Conservation (phyloP, 2,113 vertebrate species). For the Serinus canaria region DNA sequence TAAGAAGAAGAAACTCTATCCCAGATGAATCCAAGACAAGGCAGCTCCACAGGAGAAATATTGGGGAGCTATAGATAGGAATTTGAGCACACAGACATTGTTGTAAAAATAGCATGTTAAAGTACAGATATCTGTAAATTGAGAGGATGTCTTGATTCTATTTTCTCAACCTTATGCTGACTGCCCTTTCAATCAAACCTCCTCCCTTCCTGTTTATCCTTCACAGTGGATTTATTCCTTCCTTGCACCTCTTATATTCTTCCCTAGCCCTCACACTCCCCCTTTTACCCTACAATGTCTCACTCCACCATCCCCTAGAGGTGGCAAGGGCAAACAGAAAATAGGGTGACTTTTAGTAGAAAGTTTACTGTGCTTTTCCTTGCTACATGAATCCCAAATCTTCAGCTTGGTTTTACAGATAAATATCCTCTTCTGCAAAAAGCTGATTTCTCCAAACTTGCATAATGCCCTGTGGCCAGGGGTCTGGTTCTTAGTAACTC, state of each 20-base stretch:
- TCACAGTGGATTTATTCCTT: not conserved
- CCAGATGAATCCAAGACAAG: not conserved
- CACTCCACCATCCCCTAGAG: not conserved
- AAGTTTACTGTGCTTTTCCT: not conserved
- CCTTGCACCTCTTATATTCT: not conserved
- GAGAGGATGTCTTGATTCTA: not conserved
- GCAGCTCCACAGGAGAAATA: not conserved
- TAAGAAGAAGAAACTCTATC: rapidly evolving
- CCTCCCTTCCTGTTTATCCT: not conserved
- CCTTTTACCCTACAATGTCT: not conserved
- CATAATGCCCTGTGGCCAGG: not conserved
- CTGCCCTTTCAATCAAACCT: not conserved
- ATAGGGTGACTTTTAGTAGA: not conserved
- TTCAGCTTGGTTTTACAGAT: not conserved
- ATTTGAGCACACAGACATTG: not conserved
- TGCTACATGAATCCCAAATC: not conserved
- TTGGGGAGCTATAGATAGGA: not conserved
- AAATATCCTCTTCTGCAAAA: not conserved
- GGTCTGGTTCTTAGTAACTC: not conserved
- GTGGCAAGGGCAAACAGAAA: not conserved
- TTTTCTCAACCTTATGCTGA: not conserved
- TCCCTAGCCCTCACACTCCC: not conserved
- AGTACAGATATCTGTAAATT: not conserved
- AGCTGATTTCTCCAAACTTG: not conserved
- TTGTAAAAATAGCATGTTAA: not conserved